Evolutionary conservation across 1,140 invertebrate genomes (phyloP), one percentile per base, ranked within the genome.

Genomic region (Drosophila kohkoa): DNA sequence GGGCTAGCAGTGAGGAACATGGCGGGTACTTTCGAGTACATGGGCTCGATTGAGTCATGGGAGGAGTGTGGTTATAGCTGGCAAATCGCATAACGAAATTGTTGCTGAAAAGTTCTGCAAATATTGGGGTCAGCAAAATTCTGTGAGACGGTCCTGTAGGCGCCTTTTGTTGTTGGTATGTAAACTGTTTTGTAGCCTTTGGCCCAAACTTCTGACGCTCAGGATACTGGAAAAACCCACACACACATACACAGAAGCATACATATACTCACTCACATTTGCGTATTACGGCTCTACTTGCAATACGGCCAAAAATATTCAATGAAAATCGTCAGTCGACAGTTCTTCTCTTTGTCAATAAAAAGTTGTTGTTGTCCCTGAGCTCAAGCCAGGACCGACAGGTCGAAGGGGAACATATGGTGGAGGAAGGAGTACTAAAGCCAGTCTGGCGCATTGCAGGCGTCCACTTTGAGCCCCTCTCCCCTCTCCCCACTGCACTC

Each of bases 21-120:
- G 48, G 35, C 1, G 8, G 60, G 38, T 7, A n/a, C 7, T 6
- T 32, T 32, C 15, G 30, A 32, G 7, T 32, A 32, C 30, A 32
- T 32, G 6, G 35, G 10, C 35, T 38, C 35, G 35, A 38, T 38
- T 38, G 11, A 58, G 28, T n/a, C 7, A 13, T 25, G 20, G n/a
- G 5, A 20, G 46, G 32, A 15, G 55, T 4, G 13, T 7, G 35
- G 16, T 25, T 28, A 49, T 35, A 20, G 46, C 49, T 45, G 46
- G 67, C 52, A 86, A 87, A 82, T 86, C 83, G 79, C 66, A 80
- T 88, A 88, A 82, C 77, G 75, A 83, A 87, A 89, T 87, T 88
- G 83, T 89, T 87, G 82, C 72, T 87, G 83, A 87, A 87, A 88
- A 88, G 83, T 87, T 88, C 63, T 83, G 71, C 85, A 87, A 87